Conservation (phyloP, 2,888 invertebrate species). For the Apodemia zela region DNA sequence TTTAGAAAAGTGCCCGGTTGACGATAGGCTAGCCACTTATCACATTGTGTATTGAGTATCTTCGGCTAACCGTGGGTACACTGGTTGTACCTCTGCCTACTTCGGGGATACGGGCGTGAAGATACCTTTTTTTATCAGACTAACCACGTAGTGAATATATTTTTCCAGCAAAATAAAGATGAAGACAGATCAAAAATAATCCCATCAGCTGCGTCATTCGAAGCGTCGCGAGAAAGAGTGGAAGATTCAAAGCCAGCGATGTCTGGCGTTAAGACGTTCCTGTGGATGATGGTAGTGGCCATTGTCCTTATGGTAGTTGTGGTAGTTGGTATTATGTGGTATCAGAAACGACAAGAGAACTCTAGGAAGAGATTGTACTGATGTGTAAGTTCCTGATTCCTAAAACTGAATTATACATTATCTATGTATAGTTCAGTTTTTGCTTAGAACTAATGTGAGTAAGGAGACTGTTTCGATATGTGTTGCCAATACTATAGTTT, state of each 20-base stretch:
- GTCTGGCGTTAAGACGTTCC: constrained; percentile 94
- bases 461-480: background rate
- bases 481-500: background rate
- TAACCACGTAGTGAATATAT: background rate
- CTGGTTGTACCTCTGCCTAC: too few species aligned
- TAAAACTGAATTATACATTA: too few species aligned
- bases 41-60: too few species aligned
- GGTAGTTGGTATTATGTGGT: constrained; percentile 94
- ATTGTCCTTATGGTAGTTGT: constrained; percentile 90
- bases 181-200: constrained; percentile 91
- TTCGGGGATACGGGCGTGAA: too few species aligned
- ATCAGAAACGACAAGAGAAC: constrained; percentile 94
- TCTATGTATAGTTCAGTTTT: background rate
- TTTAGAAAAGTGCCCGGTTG: too few species aligned
- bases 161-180: constrained; percentile 77
- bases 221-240: constrained; percentile 93
- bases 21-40: too few species aligned
- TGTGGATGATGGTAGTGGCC: constrained; percentile 91
- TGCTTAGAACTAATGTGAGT: background rate
- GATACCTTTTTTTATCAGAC: too few species aligned
- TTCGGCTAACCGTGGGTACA: too few species aligned
- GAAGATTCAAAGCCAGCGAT: constrained; percentile 93
- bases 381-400: constrained; percentile 26
- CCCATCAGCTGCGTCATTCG: constrained; percentile 93
- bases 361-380: constrained; percentile 90